These are phyloP conservation scores for Chiridota heheva DNA, from an alignment of 35 echinoderm and acorn worm species.

Conservation along the genomic window DNA sequence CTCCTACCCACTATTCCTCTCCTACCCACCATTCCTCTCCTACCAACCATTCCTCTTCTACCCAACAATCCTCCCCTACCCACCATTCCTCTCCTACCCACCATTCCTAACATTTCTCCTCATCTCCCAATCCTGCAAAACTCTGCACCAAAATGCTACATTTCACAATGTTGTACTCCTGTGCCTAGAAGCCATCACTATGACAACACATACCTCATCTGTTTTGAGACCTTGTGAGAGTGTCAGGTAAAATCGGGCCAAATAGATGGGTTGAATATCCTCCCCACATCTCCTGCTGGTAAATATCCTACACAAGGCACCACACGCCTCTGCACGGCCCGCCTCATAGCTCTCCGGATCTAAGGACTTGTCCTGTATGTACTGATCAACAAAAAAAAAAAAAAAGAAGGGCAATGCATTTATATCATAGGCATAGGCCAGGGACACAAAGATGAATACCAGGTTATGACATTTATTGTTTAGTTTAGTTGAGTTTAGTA, in stretches of 20 bases:
- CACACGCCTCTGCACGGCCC: conserved; percentile 92
- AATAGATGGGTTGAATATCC: conserved; percentile 78
- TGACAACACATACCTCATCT: conserved; percentile 56
- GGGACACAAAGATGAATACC: neutral
- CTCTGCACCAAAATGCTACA: too few species aligned
- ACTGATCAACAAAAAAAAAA: neutral
- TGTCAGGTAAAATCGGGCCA: conserved; percentile 82
- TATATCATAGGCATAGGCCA: neutral
- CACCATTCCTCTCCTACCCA: too few species aligned
- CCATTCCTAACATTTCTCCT: too few species aligned
- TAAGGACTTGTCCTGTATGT: conserved; percentile 61
- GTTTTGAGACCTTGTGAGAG: conserved; percentile 71
- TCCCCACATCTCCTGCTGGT: conserved; percentile 73
- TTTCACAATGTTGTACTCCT: too few species aligned
- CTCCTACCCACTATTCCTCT: too few species aligned
- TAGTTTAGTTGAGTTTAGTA: too few species aligned
- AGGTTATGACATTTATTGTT: too few species aligned
- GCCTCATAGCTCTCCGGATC: conserved; percentile 85
- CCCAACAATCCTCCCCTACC: too few species aligned
- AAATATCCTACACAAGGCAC: conserved; percentile 85
- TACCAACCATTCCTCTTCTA: too few species aligned
- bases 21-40: too few species aligned
- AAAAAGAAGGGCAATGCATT: neutral
- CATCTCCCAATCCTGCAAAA: too few species aligned
- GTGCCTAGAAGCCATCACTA: too few species aligned